Evolutionary conservation across 2,797 vertebrate species (phyloP), one percentile per base, ranked within the genome.

Genomic region (Myotis findleyi): DNA sequence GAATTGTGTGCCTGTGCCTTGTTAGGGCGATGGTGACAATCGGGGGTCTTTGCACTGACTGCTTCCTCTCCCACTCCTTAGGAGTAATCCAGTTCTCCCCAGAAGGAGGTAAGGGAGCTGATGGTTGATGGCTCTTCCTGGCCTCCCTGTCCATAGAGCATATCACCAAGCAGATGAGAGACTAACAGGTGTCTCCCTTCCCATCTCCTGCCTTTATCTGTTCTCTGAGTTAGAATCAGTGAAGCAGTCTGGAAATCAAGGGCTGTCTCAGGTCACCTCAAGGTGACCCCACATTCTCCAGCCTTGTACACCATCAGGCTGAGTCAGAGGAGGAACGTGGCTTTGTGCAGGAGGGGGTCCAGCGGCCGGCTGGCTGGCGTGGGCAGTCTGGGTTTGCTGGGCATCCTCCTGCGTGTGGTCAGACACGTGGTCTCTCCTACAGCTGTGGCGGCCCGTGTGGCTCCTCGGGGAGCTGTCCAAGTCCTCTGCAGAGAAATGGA

Each of bases 401-500:
- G 69, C 88, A 57, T 68, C 92, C 81, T 85, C 68, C 89, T 10
- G 20, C 27, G 80, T 81, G 86, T 4, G 12, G 95, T 51, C 13
- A 1, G 38, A 93, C 90, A 93, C 27, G 4, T 94, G 94, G 94
- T 77, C 75, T 88, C 64, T 59, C 77, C 76, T 91, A 80, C 69
- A 91, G 69, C 83, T 84, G 89, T 86, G 83, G 92, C n/a, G 3
- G 80, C 83, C 79, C 59, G 20, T 64, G 95, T 66, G 95, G 94
- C 73, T 95, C 93, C 95, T 92, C 2, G 0, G 75, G 93, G 83
- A 96, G 79, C 73, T 59, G 92, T 76, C 91, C 53, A 81, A 89
- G 92, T 91, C 87, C 96, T 91, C 66, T 82, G 93, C 89, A 92
- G 95, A 94, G 91, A 69, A 73, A 79, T 76, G 49, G 87, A 68